Evolutionary conservation across 1,140 invertebrate genomes (phyloP).

Genomic region (Homarus americanus): DNA sequence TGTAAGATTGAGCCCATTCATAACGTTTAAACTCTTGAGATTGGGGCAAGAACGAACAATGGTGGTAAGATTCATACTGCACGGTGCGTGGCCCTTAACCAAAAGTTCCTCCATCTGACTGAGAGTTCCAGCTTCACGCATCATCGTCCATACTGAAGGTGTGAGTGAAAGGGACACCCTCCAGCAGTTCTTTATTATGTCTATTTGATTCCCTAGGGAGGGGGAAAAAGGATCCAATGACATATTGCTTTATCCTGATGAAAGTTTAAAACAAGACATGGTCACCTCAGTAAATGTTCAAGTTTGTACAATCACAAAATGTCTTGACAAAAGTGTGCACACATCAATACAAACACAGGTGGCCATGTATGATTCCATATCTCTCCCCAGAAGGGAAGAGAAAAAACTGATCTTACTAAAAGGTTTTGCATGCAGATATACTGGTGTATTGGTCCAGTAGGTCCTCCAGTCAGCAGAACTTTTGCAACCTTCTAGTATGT

Average conservation of each 20-base stretch:
- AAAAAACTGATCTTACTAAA: background rate
- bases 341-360: too few relatives aligned
- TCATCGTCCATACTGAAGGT: background rate
- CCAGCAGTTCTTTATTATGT: background rate
- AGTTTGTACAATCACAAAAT: too few relatives aligned
- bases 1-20: conserved; percentile 28
- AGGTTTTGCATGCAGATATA: background rate
- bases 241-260: too few relatives aligned
- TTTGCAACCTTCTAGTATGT: conserved; percentile 11
- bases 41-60: conserved; percentile 34
- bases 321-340: too few relatives aligned
- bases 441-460: conserved; percentile 9
- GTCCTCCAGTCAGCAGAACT: conserved; percentile 20
- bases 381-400: too few relatives aligned
- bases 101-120: background rate
- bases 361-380: too few relatives aligned
- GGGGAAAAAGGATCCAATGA: too few relatives aligned
- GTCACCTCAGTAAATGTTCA: too few relatives aligned
- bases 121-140: conserved; percentile 3
- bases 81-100: conserved; percentile 6
- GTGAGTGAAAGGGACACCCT: conserved; percentile 24
- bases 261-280: too few relatives aligned
- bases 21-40: conserved; percentile 24
- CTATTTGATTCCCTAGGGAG: too few relatives aligned
- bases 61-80: conserved; percentile 15